phyloP scores from a whole-genome alignment of 2,888 invertebrate genomes.

The Noctua fimbriata region DNA sequence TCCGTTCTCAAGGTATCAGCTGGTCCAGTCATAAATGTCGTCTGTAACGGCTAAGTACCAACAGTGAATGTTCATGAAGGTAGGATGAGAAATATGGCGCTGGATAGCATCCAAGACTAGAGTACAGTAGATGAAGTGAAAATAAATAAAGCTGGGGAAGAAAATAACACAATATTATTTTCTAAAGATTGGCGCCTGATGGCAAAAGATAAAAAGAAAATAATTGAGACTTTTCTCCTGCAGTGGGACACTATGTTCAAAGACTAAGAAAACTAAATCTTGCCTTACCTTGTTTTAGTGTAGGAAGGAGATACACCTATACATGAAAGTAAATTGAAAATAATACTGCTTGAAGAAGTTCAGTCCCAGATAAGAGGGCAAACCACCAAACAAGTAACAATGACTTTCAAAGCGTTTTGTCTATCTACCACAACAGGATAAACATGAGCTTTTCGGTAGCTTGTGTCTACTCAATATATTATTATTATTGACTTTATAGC shows the following conservation, averaged over 20 bases:
- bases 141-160: not conserved
- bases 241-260: too few species aligned
- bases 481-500: not conserved
- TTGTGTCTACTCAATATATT: not conserved
- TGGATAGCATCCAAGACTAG: conserved; percentile 55
- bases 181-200: not conserved
- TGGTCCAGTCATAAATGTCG: conserved; percentile 59
- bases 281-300: not conserved
- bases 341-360: not conserved
- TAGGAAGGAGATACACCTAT: not conserved
- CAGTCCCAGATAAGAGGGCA: not conserved
- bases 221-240: not conserved
- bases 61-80: conserved; percentile 60
- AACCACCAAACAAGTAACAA: not conserved
- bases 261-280: not conserved
- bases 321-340: not conserved
- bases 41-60: conserved; percentile 54
- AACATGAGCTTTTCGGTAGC: too few species aligned
- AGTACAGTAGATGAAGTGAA: conserved; percentile 2
- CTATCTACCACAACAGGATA: too few species aligned
- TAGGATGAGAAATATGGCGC: conserved; percentile 53
- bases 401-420: not conserved
- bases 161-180: not conserved
- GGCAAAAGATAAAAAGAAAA: not conserved
- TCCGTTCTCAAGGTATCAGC: conserved; percentile 59